Evolutionary conservation across 2,888 invertebrate genomes (phyloP), one percentile per base, ranked within the genome.

Genomic region (Chelonus formosanus): DNA sequence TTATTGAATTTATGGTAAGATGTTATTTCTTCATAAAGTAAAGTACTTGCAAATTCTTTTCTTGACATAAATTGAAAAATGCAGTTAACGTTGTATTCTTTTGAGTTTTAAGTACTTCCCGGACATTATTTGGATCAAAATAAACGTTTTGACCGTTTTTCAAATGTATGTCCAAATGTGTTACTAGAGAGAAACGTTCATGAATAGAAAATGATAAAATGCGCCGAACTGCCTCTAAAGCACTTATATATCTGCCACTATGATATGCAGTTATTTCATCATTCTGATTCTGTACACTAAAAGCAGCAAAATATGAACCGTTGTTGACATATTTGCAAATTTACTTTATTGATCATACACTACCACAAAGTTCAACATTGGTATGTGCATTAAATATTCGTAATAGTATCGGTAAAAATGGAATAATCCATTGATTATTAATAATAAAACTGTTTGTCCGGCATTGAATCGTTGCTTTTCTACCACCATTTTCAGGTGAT

Each of bases 241-340:
- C 7, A 61, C 74, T 78, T 6, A 79, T 67, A 63, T 79, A 78
- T 5, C 76, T 69, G 1, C 76, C 76, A 20, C 61, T 70, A 72
- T 77, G 71, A 68, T 73, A 77, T 5, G 44, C 66, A n/a, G 44
- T 64, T 31, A 78, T 67, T 74, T 77, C 76, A 65, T 76, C 73
- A 50, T 66, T 69, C 7, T 45, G 67, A 55, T 48, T 68, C 44
- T 50, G 10, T 44, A 60, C 43, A 7, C 45, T n/a, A 65, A 74
- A 72, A 4, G 62, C 66, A 40, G 70, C 73, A 60, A 67, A 62
- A 63, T 76, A 74, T 20, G 47, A 40, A 43, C 55, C 82, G 80
- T 85, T 85, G 58, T 76, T 82, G 35, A 40, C 80, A 74, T 85
- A 85, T 73, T 85, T 84, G 70, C 81, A 82, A 68, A 85, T 75